Base-by-base conservation (phyloP, 2,113 vertebrate species). In the Oryzias woworae region DNA sequence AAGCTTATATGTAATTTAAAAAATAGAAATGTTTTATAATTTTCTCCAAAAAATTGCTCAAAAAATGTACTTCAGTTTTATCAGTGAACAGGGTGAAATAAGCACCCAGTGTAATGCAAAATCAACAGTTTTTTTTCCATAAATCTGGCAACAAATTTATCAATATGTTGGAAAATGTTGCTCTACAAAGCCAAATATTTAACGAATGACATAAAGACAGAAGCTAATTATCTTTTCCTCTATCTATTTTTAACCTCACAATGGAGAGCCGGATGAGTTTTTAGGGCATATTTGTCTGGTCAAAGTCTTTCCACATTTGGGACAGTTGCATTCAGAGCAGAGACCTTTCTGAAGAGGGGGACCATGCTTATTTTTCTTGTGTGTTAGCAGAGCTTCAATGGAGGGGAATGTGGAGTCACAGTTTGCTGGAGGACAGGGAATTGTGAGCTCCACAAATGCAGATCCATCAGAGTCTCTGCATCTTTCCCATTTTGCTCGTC, bases 231-330 rank as follows among this genome's bases (percentile, higher is more conserved):
- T 92, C 86, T 89, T 18, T 76, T 71, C 15, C 78, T 84, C 13
- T 65, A 61, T 14, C n/a, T 68, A 31, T 78, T 77, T 49, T 84
- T 78, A 36, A 44, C 73, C n/a, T 79, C 78, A 36, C 71, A 85
- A 31, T 84, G 79, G 66, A 78, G 92, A 71, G 86, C 88, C 78
- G 92, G 88, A 58, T 94, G 92, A 22, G 83, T 86, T 18, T 45
- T 90, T 90, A 31, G 94, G 87, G 71, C 81, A 77, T 64, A 87
- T 90, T 57, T 92, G 92, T 59, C 84, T 81, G 61, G 82, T 85
- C 71, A 93, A 95, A 77, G 87, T 89, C 78, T 93, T 93, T 71
- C 90, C 92, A 62, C 92, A 92, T 49, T 91, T 92, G 8, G 83
- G 81, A 79, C 83, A 93, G 85, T 22, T 80, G 86, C 92, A 88